Evolutionary conservation across 64 coral and sea anemone species (phyloP).

Genomic region (Montipora capricornis): DNA sequence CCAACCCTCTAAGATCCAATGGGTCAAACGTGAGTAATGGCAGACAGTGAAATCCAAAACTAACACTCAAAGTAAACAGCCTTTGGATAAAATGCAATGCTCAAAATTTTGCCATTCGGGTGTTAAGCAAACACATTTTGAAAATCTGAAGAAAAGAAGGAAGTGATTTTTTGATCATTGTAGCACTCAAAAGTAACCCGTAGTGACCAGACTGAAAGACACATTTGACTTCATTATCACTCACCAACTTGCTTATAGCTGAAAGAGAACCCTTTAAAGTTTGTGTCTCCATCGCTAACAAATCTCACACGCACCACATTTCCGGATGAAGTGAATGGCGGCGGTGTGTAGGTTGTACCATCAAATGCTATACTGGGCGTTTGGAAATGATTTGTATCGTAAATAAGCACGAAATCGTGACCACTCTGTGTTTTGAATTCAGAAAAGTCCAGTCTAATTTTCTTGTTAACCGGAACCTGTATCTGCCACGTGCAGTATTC

Average conservation of each 20-base stretch:
- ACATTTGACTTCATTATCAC: background rate
- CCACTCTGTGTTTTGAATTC: slow-evolving; percentile 81
- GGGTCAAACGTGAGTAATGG: no score
- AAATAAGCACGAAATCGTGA: slow-evolving; percentile 70
- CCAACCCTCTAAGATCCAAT: no score
- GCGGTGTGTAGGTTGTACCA: slow-evolving; percentile 68
- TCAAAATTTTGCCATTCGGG: no score
- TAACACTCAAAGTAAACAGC: no score
- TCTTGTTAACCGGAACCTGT: slow-evolving; percentile 73
- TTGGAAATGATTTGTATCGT: slow-evolving; percentile 53
- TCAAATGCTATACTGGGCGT: slow-evolving; percentile 63
- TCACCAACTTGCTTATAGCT: slow-evolving; percentile 83
- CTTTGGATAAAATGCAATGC: no score
- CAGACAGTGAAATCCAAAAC: no score
- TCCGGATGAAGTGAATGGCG: slow-evolving; percentile 79
- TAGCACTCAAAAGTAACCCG: no score
- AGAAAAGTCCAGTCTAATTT: slow-evolving; percentile 79
- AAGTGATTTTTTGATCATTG: no score
- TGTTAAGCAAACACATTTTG: no score
- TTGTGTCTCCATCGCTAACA: slow-evolving; percentile 71
- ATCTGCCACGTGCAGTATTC: slow-evolving; percentile 93
- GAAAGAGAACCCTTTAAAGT: slow-evolving; percentile 76
- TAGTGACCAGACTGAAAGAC: background rate
- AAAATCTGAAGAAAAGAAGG: no score
- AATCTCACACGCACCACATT: slow-evolving; percentile 76